Evolutionary conservation across 2,113 vertebrate genomes (phyloP).

Genomic region (Sporophila hypoxantha): DNA sequence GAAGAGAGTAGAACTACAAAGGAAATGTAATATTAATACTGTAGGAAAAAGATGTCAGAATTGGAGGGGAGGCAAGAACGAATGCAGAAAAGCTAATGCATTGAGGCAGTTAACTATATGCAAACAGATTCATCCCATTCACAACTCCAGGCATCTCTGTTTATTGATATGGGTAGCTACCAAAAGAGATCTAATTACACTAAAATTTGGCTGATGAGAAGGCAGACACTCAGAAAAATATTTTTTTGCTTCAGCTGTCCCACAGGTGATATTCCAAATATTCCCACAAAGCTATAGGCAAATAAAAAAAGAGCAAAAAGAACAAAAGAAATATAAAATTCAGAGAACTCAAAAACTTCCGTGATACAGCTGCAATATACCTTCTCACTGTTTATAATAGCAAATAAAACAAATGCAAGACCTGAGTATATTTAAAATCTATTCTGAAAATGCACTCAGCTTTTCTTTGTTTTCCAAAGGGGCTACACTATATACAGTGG

Average conservation of each 20-base stretch:
- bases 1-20: neutral
- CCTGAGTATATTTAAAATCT: neutral
- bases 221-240: neutral
- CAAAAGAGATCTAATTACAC: neutral
- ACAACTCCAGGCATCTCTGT: neutral
- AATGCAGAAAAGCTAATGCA: neutral
- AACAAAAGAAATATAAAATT: neutral
- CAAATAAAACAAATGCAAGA: neutral
- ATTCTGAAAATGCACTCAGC: neutral
- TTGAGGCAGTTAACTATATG: neutral
- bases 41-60: neutral
- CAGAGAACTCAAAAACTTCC: neutral
- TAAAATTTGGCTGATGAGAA: neutral
- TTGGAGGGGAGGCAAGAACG: neutral
- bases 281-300: neutral
- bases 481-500: neutral
- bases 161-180: neutral
- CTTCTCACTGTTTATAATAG: neutral
- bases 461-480: slow-evolving; percentile 13
- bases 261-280: neutral
- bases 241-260: neutral
- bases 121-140: neutral
- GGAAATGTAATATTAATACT: neutral
- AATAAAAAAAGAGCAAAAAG: neutral
- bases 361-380: neutral